A percentile compares a stretch with the other conserved stretches of the same genome.
Conservation (phyloP, 2,113 vertebrate genomes). For the Dolichotis patagonum region DNA sequence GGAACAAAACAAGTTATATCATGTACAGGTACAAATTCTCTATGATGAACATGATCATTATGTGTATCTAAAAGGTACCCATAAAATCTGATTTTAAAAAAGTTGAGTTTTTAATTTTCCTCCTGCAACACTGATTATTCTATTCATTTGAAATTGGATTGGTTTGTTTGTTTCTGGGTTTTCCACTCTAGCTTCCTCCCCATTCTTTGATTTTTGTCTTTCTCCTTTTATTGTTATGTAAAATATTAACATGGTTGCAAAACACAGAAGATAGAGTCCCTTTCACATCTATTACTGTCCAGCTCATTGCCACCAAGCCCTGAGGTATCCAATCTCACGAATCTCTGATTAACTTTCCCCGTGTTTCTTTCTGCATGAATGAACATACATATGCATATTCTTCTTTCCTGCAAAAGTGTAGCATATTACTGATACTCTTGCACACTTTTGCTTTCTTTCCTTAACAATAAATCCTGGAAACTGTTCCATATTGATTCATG, state of each 20-base stretch:
- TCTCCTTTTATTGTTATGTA: conserved; percentile 21
- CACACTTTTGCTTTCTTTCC: conserved; percentile 46
- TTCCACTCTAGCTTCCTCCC: neutral
- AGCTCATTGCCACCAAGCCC: neutral
- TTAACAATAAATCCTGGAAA: neutral
- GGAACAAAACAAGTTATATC: neutral
- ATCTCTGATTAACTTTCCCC: neutral
- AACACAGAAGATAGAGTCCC: neutral
- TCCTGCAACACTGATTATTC: neutral
- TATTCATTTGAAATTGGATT: conserved; percentile 49
- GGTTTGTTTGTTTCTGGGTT: neutral
- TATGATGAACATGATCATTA: neutral
- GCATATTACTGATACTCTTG: neutral
- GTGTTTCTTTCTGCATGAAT: conserved; percentile 35
- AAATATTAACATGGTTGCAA: neutral
- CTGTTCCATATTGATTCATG: neutral
- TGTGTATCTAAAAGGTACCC: neutral
- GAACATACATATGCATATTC: neutral
- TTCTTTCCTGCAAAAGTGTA: neutral
- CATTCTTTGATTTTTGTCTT: neutral
- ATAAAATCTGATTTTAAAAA: neutral
- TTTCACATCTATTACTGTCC: neutral
- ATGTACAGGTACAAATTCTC: neutral
- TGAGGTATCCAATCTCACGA: neutral
- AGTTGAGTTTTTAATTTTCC: conserved; percentile 30